Evolutionary conservation across 2,888 invertebrate genomes (phyloP).

Genomic region (Podotricha telesiphe): DNA sequence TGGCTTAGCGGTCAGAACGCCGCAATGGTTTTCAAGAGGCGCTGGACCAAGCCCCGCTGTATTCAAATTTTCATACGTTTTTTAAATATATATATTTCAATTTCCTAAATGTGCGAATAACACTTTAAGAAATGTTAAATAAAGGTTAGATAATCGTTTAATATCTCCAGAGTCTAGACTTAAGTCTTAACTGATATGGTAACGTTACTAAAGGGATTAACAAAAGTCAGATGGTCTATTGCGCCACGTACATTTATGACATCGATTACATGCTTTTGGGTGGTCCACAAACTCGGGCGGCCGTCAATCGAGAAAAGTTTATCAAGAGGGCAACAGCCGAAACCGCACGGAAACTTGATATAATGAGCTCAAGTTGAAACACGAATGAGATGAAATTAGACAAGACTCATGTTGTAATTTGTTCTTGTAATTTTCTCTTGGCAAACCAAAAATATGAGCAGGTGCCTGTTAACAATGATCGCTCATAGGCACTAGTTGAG

Average conservation of each 20-base stretch:
- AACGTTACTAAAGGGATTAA: slow-evolving; percentile 50
- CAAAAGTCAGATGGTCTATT: slow-evolving; percentile 61
- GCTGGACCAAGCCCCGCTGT: too few species aligned
- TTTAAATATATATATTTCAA: too few species aligned
- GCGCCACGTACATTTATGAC: slow-evolving; percentile 75
- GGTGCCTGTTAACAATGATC: slow-evolving; percentile 44
- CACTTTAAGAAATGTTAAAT: too few species aligned
- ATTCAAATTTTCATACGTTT: too few species aligned
- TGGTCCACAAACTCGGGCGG: slow-evolving; percentile 65
- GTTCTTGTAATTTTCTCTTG: slow-evolving; percentile 46
- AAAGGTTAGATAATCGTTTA: neutral
- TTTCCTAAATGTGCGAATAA: too few species aligned
- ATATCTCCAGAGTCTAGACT: slow-evolving; percentile 6
- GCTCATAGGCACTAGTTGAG: slow-evolving; percentile 45
- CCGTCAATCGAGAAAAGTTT: slow-evolving; percentile 64
- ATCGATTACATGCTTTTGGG: slow-evolving; percentile 65
- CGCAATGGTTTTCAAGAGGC: too few species aligned
- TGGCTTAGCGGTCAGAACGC: too few species aligned
- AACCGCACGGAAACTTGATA: slow-evolving; percentile 64
- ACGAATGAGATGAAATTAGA: slow-evolving; percentile 49
- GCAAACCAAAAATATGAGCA: slow-evolving; percentile 43
- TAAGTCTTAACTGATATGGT: slow-evolving; percentile 11
- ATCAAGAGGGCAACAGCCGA: slow-evolving; percentile 67
- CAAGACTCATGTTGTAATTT: slow-evolving; percentile 52
- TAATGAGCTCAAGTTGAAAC: slow-evolving; percentile 52